Percentiles rank a stretch among this genome's conserved stretches.
phyloP scores from a whole-genome alignment of 2,797 vertebrate species.

The Petrocephalus sullivani region DNA sequence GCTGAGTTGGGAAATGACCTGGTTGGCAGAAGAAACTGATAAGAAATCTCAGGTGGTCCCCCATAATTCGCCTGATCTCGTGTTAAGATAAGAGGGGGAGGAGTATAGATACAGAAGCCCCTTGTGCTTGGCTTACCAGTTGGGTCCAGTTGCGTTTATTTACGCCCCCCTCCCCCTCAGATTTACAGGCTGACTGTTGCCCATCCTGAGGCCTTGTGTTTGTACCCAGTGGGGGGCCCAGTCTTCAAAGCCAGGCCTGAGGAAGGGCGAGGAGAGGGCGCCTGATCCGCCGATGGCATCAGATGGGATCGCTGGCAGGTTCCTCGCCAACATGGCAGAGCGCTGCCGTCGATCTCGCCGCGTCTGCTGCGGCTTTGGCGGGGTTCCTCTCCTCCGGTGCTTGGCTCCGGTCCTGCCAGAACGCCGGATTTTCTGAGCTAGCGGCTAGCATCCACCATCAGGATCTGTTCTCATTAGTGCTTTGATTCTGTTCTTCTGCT shows the following conservation, averaged over 20 bases:
- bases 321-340: background rate
- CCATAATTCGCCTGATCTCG: background rate
- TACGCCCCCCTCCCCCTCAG: background rate
- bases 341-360: conserved; percentile 25
- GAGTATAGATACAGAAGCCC: background rate
- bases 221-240: conserved; percentile 44
- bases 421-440: background rate
- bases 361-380: conserved; percentile 25
- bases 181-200: conserved; percentile 36
- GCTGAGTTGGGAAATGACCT: background rate
- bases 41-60: background rate
- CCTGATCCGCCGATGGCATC: conserved; percentile 45
- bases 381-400: background rate
- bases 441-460: background rate
- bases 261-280: conserved; percentile 46
- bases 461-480: background rate
- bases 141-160: background rate
- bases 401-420: background rate
- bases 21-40: background rate
- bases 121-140: background rate
- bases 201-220: conserved; percentile 43
- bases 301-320: conserved; percentile 42
- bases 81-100: background rate
- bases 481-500: background rate
- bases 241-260: conserved; percentile 47